Evolutionary conservation across 2,888 invertebrate species (phyloP), one percentile per base, ranked within the genome.

Genomic region (Pristionchus fissidentatus): DNA sequence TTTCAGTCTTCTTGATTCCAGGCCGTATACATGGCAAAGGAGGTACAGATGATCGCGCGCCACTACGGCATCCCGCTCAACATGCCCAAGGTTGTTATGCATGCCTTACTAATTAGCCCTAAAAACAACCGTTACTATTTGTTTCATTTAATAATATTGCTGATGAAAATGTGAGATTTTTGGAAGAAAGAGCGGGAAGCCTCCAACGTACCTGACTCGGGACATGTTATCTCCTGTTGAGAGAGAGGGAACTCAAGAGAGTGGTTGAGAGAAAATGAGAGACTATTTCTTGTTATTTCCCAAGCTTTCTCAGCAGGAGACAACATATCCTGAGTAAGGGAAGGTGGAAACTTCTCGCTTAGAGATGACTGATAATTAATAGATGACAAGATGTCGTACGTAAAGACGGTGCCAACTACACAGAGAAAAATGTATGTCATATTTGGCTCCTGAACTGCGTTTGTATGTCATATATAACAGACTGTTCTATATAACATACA

Each of bases 31-130:
- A 52, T 79, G 57, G 38, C 79, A 35, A 55, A 79, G 38, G 79
- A 79, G n/a, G 32, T 79, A 38, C 35, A 57, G 55, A 52, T 52
- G 79, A 57, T 79, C 26, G 29, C 79, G 41, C 79, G 79, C 26
- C 79, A 79, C 57, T 79, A 38, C 26, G 79, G 79, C 35, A 57
- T 79, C 26, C 79, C 79, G 41, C 35, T 79, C 38, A 79, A 79
- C 7, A 46, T 79, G 41, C 79, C 79, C 41, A 52, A 52, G 57
- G 79, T 79, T 26, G 19, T 49, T 15, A 15, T 49, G 10, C 19
- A 49, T 49, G 19, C 49, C 49, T 49, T 10, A 49, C 19, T 15
- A 49, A 49, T 49, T 19, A 49, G 19, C 19, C 19, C n/a, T 15
- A 49, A 49, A 10, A 49, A 49, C 19, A n/a, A n/a, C n/a, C n/a